Evolutionary conservation across 2,797 vertebrate species (phyloP), one percentile per base, ranked within the genome.

Genomic region (Circus cinereus): DNA sequence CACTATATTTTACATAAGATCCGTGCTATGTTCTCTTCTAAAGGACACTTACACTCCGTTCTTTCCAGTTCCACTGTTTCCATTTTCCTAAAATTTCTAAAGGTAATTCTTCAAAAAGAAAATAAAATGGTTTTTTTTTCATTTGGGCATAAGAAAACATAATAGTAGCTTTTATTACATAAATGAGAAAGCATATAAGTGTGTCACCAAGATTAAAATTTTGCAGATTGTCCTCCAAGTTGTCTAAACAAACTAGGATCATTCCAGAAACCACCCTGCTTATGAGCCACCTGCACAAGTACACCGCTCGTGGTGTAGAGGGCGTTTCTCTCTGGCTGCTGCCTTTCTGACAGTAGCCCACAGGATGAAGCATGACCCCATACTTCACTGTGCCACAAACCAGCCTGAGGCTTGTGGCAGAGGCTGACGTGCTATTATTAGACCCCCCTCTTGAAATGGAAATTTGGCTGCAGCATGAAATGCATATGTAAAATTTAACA

Each of bases 241-340:
- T 85, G 64, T 72, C 45, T 56, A 72, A 2, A 51, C 67, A 90
- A 83, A 78, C 20, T 14, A 34, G 14, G n/a, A 84, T 64, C 10
- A 1, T 30, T 70, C 57, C 36, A 90, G 42, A 82, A 92, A 60
- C 15, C 24, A 53, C 22, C 62, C 34, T 78, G 60, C 26, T 92
- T 36, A 51, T 4, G 5, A 92, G 48, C 64, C 73, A 92, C 36
- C 76, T 92, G 83, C 68, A 51, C 34, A 54, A 65, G 36, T 24
- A 23, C 42, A 64, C n/a, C 0, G 0, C 36, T 59, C 4, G 0
- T 27, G 30, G 21, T 23, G 29, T 6, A 63, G 24, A 64, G 57
- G 9, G n/a, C 3, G 2, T 63, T 63, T 88, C 38, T 53, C 22
- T 45, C 72, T 0, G 2, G 50, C 76, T 84, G 62, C 42, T 96